Conservation (phyloP, 2,113 vertebrate species). For the Hippopotamus amphibius region DNA sequence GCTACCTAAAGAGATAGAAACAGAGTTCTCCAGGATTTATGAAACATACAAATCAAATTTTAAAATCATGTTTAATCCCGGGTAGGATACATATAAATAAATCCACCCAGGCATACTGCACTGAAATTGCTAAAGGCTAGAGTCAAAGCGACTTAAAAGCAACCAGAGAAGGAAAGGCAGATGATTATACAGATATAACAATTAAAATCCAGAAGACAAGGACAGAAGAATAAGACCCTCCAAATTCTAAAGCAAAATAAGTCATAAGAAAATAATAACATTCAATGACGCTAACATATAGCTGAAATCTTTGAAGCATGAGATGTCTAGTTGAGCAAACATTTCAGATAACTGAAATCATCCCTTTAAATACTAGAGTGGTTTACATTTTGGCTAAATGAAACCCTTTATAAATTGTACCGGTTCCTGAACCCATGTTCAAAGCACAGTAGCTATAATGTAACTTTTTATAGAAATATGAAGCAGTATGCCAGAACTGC, state of each 20-base stretch:
- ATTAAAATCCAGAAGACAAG: not conserved
- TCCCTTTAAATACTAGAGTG: not conserved
- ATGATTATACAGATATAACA: not conserved
- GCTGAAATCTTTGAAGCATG: not conserved
- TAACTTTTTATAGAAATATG: conserved; percentile 7
- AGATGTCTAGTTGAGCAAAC: not conserved
- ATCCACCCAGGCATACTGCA: not conserved
- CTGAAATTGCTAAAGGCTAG: not conserved
- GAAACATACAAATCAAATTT: not conserved
- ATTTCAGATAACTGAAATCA: not conserved
- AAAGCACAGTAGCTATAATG: not conserved
- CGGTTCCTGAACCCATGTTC: not conserved
- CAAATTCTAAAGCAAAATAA: conserved; percentile 3
- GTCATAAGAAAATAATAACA: conserved; percentile 9
- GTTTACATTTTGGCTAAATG: conserved; percentile 1
- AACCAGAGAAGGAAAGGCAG: not conserved
- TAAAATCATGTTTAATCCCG: conserved; percentile 19
- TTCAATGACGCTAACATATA: not conserved
- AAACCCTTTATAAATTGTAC: not conserved
- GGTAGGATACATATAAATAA: not conserved
- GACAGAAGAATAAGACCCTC: not conserved
- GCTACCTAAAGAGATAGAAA: not conserved
- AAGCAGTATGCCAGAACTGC: not conserved
- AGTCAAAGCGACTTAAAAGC: conserved; percentile 6
- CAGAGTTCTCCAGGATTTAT: not conserved